Percentiles rank a stretch among this genome's conserved stretches.
These are phyloP conservation scores for Chionis minor DNA, from an alignment of 2,113 vertebrate genomes.

Conservation along the genomic window DNA sequence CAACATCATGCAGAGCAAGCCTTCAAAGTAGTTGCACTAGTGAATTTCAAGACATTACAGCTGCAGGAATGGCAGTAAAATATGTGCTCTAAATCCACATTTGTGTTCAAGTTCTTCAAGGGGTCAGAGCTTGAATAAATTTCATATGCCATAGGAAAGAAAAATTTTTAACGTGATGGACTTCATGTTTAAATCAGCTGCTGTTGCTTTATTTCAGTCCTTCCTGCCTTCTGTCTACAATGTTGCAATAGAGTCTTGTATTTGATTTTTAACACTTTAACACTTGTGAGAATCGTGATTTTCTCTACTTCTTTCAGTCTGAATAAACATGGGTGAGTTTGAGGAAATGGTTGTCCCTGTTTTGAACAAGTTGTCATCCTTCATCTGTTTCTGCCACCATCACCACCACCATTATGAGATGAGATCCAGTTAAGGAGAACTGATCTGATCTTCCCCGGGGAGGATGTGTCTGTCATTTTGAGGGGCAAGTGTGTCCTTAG, in stretches of 20 bases:
- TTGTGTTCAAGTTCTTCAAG: neutral
- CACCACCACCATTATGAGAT: neutral
- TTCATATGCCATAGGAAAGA: fast-evolving
- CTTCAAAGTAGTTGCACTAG: neutral
- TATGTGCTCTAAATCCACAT: neutral
- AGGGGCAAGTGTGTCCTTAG: neutral
- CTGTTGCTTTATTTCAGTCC: neutral
- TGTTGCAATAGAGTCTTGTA: neutral
- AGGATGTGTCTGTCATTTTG: neutral
- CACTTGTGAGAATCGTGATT: neutral
- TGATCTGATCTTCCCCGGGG: neutral
- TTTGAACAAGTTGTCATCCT: neutral
- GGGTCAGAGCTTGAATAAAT: neutral
- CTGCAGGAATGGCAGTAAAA: neutral
- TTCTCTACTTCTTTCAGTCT: neutral
- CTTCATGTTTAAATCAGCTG: neutral
- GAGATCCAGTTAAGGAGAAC: neutral
- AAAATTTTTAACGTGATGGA: neutral
- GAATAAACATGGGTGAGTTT: neutral
- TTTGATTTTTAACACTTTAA: neutral
- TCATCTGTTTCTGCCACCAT: neutral
- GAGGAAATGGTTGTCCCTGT: neutral
- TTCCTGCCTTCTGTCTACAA: neutral
- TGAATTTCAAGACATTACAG: neutral
- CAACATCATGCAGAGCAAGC: neutral